Conservation (phyloP, 1,140 invertebrate species). For the Microplitis mediator region DNA sequence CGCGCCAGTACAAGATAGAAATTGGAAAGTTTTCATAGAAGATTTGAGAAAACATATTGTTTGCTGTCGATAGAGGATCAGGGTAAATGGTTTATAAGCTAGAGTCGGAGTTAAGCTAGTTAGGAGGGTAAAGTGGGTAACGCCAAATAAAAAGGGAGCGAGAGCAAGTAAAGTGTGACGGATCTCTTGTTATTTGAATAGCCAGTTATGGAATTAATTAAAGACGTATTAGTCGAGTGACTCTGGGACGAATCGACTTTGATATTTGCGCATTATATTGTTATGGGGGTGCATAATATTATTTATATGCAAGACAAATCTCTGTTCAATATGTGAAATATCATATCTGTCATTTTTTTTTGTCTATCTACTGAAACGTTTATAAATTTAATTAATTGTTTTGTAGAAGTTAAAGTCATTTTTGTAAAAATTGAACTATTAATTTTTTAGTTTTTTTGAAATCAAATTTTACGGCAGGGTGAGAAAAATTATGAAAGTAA, state of each 20-base stretch:
- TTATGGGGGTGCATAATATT: constrained; percentile 24
- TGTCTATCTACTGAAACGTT: neutral
- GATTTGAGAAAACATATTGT: constrained; percentile 18
- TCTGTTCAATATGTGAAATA: neutral
- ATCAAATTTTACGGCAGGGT: too few relatives aligned
- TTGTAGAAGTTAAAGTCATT: neutral
- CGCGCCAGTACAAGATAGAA: too few relatives aligned
- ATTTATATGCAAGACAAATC: constrained; percentile 5
- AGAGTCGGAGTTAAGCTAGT: too few relatives aligned
- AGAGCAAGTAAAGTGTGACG: constrained; percentile 20
- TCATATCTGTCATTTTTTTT: neutral
- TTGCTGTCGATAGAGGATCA: neutral
- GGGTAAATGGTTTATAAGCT: too few relatives aligned
- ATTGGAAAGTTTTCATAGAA: constrained; percentile 2
- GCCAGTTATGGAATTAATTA: constrained; percentile 24
- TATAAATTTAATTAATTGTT: neutral
- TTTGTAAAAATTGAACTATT: too few relatives aligned
- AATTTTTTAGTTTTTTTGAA: too few relatives aligned
- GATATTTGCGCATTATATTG: constrained; percentile 20
- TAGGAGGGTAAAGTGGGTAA: neutral
- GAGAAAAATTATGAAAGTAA: too few relatives aligned
- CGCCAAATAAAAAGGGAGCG: constrained; percentile 6
- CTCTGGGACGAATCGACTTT: constrained; percentile 8
- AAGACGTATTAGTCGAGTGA: constrained; percentile 28
- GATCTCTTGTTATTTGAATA: constrained; percentile 27